Evolutionary conservation across 2,113 vertebrate genomes (phyloP), one percentile per base, ranked within the genome.

Genomic region (Oryzias celebensis): DNA sequence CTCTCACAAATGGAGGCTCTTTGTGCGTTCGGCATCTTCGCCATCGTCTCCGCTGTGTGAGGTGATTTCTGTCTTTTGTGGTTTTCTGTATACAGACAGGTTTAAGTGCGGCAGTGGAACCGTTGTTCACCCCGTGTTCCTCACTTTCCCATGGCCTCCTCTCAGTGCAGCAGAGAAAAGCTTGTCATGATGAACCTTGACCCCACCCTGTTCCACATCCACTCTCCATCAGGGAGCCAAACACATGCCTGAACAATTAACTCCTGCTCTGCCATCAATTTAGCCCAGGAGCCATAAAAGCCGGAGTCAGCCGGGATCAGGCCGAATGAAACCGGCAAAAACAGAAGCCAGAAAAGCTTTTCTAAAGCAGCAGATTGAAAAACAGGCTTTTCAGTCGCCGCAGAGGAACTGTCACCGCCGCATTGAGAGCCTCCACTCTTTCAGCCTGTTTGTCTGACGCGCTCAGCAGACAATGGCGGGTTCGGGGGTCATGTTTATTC

Each of bases 231-330:
- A 88, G 89, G 87, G 87, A 89, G 90, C 86, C 82, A 76, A 87
- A 83, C 84, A 91, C 88, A 91, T 88, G 86, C 88, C 88, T 84
- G 78, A 88, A 89, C 88, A 90, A 90, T 91, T 90, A 90, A 90
- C 89, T 90, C 76, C 80, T 78, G 84, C 86, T 74, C 82, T 62
- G 86, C 87, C 84, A 86, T 90, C 90, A 88, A 88, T 90, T 87
- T 87, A 85, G 82, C 85, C 68, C 68, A 68, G 73, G 80, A 75
- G 62, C 69, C 88, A 87, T 84, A 87, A 90, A 90, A 81, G 85
- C 84, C 52, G 16, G 74, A 86, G 79, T 91, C 86, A 88, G 77
- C 66, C 59, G 76, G 79, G 90, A 87, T 90, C 83, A 88, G 56
- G 67, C 59, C 69, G 72, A 79, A 62, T 82, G 69, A 89, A 79